Conservation (phyloP, 2,797 vertebrate species). For the Salarias fasciatus region DNA sequence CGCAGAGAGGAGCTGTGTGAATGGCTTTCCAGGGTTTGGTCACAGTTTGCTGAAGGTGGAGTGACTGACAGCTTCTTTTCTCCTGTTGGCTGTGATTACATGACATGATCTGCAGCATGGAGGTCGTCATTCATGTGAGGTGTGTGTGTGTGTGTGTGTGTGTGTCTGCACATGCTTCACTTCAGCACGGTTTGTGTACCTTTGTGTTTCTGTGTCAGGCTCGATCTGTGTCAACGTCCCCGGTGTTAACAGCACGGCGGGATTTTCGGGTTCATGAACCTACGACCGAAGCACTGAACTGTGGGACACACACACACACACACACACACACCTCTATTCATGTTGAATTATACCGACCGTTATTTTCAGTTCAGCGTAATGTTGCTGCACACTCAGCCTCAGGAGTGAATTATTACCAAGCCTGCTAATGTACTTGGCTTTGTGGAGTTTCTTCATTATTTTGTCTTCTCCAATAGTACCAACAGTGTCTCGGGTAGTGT, state of each 20-base stretch:
- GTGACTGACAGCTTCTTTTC: constrained; percentile 30
- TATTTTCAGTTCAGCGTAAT: no score
- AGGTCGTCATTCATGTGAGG: constrained; percentile 13
- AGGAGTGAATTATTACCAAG: no score
- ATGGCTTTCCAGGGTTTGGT: no score
- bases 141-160: neutral
- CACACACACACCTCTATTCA: no score
- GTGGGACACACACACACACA: no score
- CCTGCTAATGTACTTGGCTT: no score
- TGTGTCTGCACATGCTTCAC: neutral
- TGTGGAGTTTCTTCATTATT: no score
- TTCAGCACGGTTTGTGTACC: neutral
- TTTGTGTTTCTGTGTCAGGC: constrained; percentile 28
- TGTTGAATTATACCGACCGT: no score
- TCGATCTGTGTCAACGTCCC: constrained; percentile 39
- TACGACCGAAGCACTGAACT: neutral
- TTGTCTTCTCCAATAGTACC: no score
- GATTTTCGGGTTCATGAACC: constrained; percentile 37
- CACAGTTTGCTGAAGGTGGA: constrained; percentile 72
- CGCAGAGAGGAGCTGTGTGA: no score
- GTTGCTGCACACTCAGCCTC: no score
- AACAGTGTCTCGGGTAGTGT: no score
- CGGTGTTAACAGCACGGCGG: constrained; percentile 2
- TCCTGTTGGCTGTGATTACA: constrained; percentile 39
- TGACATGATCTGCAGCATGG: neutral